Percentiles rank a stretch among this genome's conserved stretches.
phyloP scores from a whole-genome alignment of 1,140 invertebrate species.

The Lucilia cuprina region DNA sequence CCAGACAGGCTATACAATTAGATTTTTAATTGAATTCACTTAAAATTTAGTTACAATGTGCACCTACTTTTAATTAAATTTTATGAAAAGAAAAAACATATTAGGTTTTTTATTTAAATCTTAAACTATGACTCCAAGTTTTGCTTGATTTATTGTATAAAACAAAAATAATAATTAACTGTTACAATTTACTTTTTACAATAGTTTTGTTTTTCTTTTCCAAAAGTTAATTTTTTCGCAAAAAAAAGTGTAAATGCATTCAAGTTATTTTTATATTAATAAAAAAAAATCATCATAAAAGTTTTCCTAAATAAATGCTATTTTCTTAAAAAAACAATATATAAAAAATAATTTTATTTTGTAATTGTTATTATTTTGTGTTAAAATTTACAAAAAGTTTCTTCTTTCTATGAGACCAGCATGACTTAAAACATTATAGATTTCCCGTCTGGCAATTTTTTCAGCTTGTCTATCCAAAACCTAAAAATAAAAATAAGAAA shows the following conservation, averaged over 20 bases:
- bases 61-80: not conserved
- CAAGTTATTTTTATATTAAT: not conserved
- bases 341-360: not conserved
- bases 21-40: slow-evolving; percentile 6
- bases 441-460: slow-evolving; percentile 66
- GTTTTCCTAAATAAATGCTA: slow-evolving; percentile 27
- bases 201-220: not conserved
- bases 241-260: not conserved
- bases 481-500: slow-evolving; percentile 49
- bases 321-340: slow-evolving; percentile 8
- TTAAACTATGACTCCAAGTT: slow-evolving; percentile 31
- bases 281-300: not conserved
- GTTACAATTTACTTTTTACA: not conserved
- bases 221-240: not conserved
- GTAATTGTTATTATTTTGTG: not conserved
- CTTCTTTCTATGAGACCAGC: slow-evolving; percentile 66
- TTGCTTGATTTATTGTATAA: slow-evolving; percentile 5
- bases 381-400: slow-evolving; percentile 27
- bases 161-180: not conserved
- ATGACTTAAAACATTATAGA: slow-evolving; percentile 69
- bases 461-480: slow-evolving; percentile 67
- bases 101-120: not conserved
- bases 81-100: not conserved
- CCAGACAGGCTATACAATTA: not conserved
- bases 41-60: not conserved